Percentiles rank a stretch among this genome's conserved stretches.
Evolutionary conservation across 2,888 invertebrate genomes (phyloP).

Genomic region (Lasius fuliginosus): DNA sequence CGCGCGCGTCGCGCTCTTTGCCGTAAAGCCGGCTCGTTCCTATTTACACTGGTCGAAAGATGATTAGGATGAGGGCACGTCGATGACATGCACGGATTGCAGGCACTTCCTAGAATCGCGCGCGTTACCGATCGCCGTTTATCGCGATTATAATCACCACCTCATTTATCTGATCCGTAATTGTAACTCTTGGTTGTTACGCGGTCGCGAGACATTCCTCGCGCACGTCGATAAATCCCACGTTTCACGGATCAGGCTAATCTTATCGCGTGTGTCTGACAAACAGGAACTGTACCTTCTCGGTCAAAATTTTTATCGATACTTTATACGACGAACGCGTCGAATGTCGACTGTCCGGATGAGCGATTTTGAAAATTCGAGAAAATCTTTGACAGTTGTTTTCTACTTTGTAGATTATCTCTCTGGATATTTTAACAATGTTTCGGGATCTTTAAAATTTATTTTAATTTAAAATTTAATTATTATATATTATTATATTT

Average conservation of each 20-base stretch:
- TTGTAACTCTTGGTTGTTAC: slow-evolving; percentile 17
- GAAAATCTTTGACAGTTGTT: neutral
- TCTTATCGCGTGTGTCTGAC: slow-evolving; percentile 28
- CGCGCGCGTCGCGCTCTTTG: neutral
- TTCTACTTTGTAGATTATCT: neutral
- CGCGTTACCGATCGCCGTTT: slow-evolving; percentile 27
- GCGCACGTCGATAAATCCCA: slow-evolving; percentile 13
- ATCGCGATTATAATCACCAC: slow-evolving; percentile 21
- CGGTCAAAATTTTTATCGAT: neutral
- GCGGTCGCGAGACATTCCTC: slow-evolving; percentile 28
- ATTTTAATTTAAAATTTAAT: neutral
- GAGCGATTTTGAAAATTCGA: neutral
- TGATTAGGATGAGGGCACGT: slow-evolving; percentile 28
- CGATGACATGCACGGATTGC: slow-evolving; percentile 26
- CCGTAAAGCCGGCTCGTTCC: slow-evolving; percentile 10
- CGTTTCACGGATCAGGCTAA: slow-evolving; percentile 29
- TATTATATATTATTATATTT: too few species aligned
- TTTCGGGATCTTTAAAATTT: neutral
- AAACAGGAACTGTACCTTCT: slow-evolving; percentile 23
- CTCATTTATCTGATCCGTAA: neutral
- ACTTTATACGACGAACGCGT: neutral
- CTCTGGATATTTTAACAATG: neutral
- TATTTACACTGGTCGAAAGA: slow-evolving; percentile 18
- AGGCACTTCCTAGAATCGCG: slow-evolving; percentile 17
- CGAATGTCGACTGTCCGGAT: neutral